A percentile compares a stretch with the other conserved stretches of the same genome.
phyloP scores from a whole-genome alignment of 2,797 vertebrate species.

The Typhlichthys subterraneus region DNA sequence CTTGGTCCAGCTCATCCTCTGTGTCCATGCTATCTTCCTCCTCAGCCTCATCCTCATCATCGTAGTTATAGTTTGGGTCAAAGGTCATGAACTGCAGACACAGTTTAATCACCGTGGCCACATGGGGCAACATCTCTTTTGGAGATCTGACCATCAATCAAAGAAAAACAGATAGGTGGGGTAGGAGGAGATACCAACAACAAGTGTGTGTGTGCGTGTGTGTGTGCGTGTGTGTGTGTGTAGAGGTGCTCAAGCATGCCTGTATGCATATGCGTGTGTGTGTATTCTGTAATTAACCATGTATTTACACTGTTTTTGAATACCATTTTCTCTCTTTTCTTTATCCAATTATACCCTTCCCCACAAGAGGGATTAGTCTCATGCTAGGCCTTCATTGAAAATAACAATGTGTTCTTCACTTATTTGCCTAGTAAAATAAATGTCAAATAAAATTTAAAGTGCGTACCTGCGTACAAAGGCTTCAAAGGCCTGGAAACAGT shows the following conservation, averaged over 20 bases:
- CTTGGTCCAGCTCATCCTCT: slow-evolving; percentile 87
- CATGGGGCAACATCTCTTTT: slow-evolving; percentile 82
- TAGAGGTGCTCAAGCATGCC: too few species aligned
- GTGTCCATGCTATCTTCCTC: slow-evolving; percentile 86
- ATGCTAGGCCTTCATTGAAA: too few species aligned
- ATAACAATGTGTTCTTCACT: too few species aligned
- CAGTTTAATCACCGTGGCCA: slow-evolving; percentile 83
- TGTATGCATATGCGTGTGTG: not conserved
- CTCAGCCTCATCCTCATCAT: slow-evolving; percentile 80
- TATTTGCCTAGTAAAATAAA: too few species aligned
- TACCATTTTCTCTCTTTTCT: not conserved
- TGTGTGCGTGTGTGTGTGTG: not conserved
- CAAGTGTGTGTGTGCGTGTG: not conserved
- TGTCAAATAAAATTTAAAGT: too few species aligned
- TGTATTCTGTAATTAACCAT: not conserved
- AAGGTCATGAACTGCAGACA: slow-evolving; percentile 91
- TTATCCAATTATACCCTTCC: not conserved
- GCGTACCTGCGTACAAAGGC: slow-evolving; percentile 89
- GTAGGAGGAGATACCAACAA: too few species aligned
- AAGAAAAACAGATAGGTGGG: too few species aligned
- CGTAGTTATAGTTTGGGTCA: slow-evolving; percentile 94
- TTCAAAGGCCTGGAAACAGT: slow-evolving; percentile 94
- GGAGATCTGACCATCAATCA: slow-evolving; percentile 53
- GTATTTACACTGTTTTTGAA: too few species aligned
- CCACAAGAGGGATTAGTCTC: not conserved